Base-by-base conservation (phyloP, 1,140 invertebrate species). In the Cecropterus lyciades region DNA sequence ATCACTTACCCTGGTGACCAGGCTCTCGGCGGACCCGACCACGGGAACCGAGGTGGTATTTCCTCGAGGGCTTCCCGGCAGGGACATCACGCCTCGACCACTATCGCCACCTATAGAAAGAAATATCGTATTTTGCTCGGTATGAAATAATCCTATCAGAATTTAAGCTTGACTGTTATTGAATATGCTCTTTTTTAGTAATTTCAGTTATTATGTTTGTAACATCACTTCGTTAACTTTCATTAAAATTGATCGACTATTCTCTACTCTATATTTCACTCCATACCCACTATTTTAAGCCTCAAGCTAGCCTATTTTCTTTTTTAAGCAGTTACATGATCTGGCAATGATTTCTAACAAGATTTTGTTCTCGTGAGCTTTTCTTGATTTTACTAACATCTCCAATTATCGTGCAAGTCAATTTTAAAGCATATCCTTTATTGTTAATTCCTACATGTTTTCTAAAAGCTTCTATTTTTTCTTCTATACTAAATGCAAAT, bases 21-120 rank as follows among this genome's bases (percentile, higher is more conserved):
- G 93, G 90, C 96, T 98, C 89, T 99, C 98, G 27, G 98, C 98
- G 76, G 97, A 98, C 40, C 97, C 97, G 75, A 97, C 95, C 37
- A 98, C 96, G 82, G 97, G 96, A 77, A 96, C 93, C 69, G 93
- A 94, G 66, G 80, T 75, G 63, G 75, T 80, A 73, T 84, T 85
- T 14, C 77, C 76, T 13, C 91, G 75, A 20, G 96, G 96, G 92
- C 96, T 97, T 71, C 96, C 96, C 53, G 96, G 96, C 68, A 97
- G 93, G 69, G 96, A 97, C 84, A 96, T 95, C 68, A 95, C 94
- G 74, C 95, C 93, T 64, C 95, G 94, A 48, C 93, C 93, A 72
- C 93, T 93, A 88, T 94, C 95, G 66, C 82, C 82, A 67, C 89
- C 89, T 92, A 77, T 37, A 65, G 68, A 40, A 24, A 15, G 49